phyloP scores from a whole-genome alignment of 1,140 invertebrate species.

The Cotesia typhae region DNA sequence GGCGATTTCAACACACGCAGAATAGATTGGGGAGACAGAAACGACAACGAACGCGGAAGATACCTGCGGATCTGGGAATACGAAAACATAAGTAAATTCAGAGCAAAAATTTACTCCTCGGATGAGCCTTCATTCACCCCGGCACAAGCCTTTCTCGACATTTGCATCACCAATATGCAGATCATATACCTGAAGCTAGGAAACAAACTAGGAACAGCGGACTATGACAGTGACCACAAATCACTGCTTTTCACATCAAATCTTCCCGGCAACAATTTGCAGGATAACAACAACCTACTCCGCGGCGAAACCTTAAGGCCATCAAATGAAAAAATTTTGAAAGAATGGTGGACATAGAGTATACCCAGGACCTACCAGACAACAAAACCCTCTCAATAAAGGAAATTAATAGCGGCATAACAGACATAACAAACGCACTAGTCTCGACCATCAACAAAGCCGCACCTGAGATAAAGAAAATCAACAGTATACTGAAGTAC shows the following conservation, averaged over 20 bases:
- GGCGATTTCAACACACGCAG: constrained; percentile 25
- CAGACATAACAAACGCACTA: too few species aligned
- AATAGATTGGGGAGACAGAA: constrained; percentile 18
- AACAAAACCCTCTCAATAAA: too few species aligned
- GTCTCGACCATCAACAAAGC: too few species aligned
- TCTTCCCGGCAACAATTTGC: not conserved
- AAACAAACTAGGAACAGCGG: constrained; percentile 15
- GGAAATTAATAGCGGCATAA: too few species aligned
- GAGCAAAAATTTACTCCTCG: not conserved
- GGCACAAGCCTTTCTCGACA: not conserved
- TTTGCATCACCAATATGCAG: not conserved
- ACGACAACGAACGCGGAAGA: constrained; percentile 16
- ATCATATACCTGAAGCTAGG: not conserved
- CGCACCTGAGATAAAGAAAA: too few species aligned
- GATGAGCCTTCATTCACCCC: not conserved
- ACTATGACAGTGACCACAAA: constrained; percentile 22
- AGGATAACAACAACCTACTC: not conserved
- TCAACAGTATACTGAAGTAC: too few species aligned
- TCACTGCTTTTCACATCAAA: not conserved
- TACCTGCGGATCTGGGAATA: constrained; percentile 1
- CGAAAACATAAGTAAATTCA: not conserved
- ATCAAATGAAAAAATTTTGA: too few species aligned
- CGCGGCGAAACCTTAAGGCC: not conserved
- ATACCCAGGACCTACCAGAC: too few species aligned
- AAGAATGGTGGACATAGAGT: too few species aligned